A percentile compares a stretch with the other conserved stretches of the same genome.
Evolutionary conservation across 30 jellyfish, hydroid and myxozoan species (phyloP).

Genomic region (Cassiopea andromeda): DNA sequence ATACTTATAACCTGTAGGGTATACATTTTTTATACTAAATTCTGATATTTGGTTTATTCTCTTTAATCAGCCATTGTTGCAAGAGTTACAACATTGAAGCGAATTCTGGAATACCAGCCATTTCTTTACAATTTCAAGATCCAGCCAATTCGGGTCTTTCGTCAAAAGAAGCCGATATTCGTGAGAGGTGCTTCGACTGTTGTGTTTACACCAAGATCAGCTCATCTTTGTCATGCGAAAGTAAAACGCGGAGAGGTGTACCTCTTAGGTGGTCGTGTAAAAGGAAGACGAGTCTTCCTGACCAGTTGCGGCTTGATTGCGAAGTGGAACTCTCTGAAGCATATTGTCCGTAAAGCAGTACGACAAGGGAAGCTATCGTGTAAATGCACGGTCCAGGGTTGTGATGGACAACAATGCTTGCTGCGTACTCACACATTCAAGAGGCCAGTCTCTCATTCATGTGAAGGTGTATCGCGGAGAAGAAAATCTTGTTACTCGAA

Average conservation of each 20-base stretch:
- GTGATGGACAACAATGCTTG: conserved; percentile 77
- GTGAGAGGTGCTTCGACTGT: conserved; percentile 59
- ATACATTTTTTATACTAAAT: too few relatives aligned
- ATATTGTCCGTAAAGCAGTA: conserved; percentile 67
- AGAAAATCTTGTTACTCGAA: conserved; percentile 65
- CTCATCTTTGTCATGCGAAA: conserved; percentile 81
- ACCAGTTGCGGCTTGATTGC: conserved; percentile 89
- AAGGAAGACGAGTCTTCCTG: conserved; percentile 79
- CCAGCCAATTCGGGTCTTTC: conserved; percentile 69
- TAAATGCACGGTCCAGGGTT: conserved; percentile 86
- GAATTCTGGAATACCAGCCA: conserved; percentile 61
- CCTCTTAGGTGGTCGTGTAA: conserved; percentile 84
- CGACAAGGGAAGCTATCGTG: conserved; percentile 82
- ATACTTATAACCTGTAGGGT: too few relatives aligned
- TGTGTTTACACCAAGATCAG: conserved; percentile 84
- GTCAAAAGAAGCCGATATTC: conserved; percentile 67
- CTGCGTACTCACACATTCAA: conserved; percentile 21
- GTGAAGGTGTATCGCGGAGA: conserved; percentile 54
- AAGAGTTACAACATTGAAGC: conserved; percentile 60
- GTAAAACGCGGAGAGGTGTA: conserved; percentile 68
- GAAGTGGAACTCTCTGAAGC: conserved; percentile 77
- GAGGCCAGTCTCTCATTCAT: conserved; percentile 80
- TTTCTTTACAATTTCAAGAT: conserved; percentile 66
- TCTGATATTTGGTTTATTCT: background rate
- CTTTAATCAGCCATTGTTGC: conserved; percentile 71